Percentiles rank a stretch among this genome's conserved stretches.
These are phyloP conservation scores for Deroplatys truncata DNA, from an alignment of 2,888 invertebrate genomes.

Conservation along the genomic window DNA sequence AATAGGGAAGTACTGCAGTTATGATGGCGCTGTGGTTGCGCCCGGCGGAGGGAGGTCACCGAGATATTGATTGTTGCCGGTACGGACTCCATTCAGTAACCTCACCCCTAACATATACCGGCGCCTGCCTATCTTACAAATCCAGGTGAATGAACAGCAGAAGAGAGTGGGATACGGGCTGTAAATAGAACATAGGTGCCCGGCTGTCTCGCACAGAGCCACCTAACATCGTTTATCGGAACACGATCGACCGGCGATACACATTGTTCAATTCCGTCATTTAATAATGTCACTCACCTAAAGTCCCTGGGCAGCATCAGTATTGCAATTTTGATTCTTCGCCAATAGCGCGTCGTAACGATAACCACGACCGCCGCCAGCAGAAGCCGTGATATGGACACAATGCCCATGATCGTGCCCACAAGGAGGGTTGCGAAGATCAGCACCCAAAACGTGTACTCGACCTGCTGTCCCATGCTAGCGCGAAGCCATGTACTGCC, in stretches of 20 bases:
- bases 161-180: not conserved
- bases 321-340: slow-evolving; percentile 56
- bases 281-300: slow-evolving; percentile 52
- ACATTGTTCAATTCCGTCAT: not conserved
- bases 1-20: not conserved
- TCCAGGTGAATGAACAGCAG: not conserved
- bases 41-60: not conserved
- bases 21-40: not conserved
- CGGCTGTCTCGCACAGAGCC: not conserved
- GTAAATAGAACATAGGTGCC: not conserved
- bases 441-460: not conserved
- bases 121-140: not conserved
- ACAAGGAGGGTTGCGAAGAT: not conserved
- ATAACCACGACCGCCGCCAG: slow-evolving; percentile 43
- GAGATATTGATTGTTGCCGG: not conserved
- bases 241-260: not conserved
- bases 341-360: slow-evolving; percentile 54
- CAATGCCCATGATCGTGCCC: not conserved
- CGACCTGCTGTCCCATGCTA: not conserved
- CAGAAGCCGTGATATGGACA: not conserved
- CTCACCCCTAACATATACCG: slow-evolving; percentile 17
- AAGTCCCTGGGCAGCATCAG: slow-evolving; percentile 63
- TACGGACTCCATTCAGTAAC: slow-evolving; percentile 5
- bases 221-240: not conserved
- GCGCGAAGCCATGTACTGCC: not conserved